These are phyloP conservation scores for Seriola aureovittata DNA, from an alignment of 2,113 vertebrate species.

Conservation along the genomic window DNA sequence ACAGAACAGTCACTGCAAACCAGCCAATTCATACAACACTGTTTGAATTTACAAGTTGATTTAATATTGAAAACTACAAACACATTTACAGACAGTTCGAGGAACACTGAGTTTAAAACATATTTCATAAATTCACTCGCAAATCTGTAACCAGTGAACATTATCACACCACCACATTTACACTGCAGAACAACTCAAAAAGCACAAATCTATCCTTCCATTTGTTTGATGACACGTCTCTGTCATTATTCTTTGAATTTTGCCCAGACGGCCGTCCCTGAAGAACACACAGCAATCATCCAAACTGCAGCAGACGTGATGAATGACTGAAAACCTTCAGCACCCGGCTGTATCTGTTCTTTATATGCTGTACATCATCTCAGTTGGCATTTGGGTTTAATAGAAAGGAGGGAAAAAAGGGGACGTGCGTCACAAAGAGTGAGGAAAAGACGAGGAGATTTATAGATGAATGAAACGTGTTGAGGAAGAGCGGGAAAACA, in stretches of 20 bases:
- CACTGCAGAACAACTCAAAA: not conserved
- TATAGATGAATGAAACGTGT: not conserved
- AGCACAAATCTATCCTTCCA: not conserved
- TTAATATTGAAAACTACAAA: too few relatives aligned
- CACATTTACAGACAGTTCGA: too few relatives aligned
- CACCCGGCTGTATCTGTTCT: constrained; percentile 19
- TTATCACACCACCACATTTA: not conserved
- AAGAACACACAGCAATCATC: constrained; percentile 19
- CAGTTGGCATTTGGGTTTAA: constrained; percentile 4
- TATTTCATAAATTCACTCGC: too few relatives aligned
- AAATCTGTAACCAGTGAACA: not conserved
- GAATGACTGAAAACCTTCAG: constrained; percentile 10
- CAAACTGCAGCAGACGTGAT: constrained; percentile 24
- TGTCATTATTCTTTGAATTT: not conserved
- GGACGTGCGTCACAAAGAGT: not conserved
- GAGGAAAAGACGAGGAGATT: not conserved
- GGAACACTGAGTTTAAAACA: too few relatives aligned
- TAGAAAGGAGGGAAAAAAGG: not conserved
- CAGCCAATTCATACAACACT: too few relatives aligned
- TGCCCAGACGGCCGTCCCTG: not conserved
- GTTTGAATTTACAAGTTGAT: too few relatives aligned
- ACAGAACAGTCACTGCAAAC: too few relatives aligned
- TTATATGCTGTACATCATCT: constrained; percentile 3
- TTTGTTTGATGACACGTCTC: constrained; percentile 1
- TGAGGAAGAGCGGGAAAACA: not conserved